Evolutionary conservation across 2,888 invertebrate species (phyloP).

Genomic region (Cacoxenus indagator): DNA sequence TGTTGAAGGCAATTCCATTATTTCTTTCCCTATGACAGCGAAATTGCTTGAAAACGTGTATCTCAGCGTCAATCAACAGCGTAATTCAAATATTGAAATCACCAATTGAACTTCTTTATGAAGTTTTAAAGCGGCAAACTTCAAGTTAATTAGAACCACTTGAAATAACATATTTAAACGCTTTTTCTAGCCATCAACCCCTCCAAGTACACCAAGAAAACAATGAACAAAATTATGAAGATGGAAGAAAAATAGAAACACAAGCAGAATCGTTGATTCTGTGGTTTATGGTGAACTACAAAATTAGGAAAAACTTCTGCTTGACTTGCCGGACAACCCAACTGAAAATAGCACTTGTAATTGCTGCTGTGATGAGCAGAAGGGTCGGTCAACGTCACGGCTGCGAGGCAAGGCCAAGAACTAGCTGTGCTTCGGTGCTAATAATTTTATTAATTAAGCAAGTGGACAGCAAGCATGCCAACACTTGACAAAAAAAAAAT

Average conservation of each 20-base stretch:
- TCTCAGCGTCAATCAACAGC: no score
- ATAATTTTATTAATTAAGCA: constrained; percentile 20
- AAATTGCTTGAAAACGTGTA: neutral
- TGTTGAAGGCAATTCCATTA: no score
- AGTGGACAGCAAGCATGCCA: constrained; percentile 3
- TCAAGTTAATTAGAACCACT: neutral
- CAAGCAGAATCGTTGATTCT: neutral
- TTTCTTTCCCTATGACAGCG: no score
- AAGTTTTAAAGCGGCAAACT: constrained; percentile 38
- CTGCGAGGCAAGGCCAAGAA: neutral
- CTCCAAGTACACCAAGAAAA: constrained; percentile 11
- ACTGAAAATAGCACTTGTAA: constrained; percentile 3
- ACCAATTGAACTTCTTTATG: constrained; percentile 32
- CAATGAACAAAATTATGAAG: constrained; percentile 8
- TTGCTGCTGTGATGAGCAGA: neutral
- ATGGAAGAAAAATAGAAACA: neutral
- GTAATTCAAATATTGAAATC: constrained; percentile 33
- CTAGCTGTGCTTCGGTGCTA: neutral
- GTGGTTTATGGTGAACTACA: neutral
- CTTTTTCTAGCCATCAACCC: neutral
- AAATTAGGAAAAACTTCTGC: neutral
- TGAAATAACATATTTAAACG: neutral
- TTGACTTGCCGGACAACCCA: neutral
- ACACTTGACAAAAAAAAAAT: constrained; percentile 2
- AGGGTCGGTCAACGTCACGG: neutral